These are phyloP conservation scores for Acanthurus leucopareius DNA, from an alignment of 2,797 vertebrate species.

Conservation along the genomic window DNA sequence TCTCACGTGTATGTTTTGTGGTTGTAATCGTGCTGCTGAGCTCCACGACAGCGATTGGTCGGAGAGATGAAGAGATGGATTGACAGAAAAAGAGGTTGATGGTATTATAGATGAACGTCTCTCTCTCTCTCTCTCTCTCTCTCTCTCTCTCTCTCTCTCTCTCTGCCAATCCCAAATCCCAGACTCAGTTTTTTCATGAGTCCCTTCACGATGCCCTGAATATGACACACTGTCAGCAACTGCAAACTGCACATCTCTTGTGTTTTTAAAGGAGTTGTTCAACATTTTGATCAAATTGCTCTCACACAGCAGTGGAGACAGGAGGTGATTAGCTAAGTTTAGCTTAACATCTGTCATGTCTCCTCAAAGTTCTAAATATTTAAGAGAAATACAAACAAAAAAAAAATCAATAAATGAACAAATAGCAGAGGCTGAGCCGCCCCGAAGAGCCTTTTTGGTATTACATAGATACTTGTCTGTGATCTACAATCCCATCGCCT, in stretches of 20 bases:
- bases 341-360: not conserved
- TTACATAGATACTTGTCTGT: conserved; percentile 28
- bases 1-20: conserved; percentile 3
- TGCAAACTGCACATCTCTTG: not conserved
- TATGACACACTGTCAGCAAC: not conserved
- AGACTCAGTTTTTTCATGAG: conserved; percentile 4
- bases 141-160: not conserved
- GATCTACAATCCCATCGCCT: conserved; percentile 55
- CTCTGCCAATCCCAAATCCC: conserved; percentile 28
- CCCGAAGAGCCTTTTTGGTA: conserved; percentile 21
- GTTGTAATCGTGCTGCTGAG: conserved; percentile 33
- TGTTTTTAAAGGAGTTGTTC: not conserved
- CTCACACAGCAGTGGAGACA: not conserved
- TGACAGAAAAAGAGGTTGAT: conserved; percentile 40
- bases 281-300: not conserved
- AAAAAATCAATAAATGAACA: conserved; percentile 14
- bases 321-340: not conserved
- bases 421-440: conserved; percentile 12
- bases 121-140: not conserved
- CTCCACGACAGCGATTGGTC: conserved; percentile 20
- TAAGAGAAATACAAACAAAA: not conserved
- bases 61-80: conserved; percentile 18
- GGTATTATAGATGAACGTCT: conserved; percentile 36
- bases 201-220: not conserved
- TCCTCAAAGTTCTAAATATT: not conserved